These are phyloP conservation scores for Agrypnus murinus DNA, from an alignment of 2,888 invertebrate species.

Conservation along the genomic window DNA sequence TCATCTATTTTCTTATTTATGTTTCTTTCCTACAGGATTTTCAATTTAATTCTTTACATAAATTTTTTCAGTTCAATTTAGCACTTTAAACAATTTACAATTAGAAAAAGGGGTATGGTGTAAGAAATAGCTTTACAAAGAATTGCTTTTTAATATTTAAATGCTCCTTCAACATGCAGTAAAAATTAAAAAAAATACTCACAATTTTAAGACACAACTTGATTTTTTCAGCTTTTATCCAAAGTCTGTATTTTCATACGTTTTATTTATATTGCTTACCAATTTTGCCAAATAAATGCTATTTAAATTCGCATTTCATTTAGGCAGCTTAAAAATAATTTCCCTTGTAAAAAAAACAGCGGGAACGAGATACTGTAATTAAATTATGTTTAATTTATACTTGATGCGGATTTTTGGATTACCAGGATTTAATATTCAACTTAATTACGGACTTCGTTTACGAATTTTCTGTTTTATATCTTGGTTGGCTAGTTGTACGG, in stretches of 20 bases:
- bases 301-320: conserved; percentile 1
- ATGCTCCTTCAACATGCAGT: too few species aligned
- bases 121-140: too few species aligned
- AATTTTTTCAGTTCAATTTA: too few species aligned
- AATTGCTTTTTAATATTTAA: too few species aligned
- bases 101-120: too few species aligned
- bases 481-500: conserved; percentile 63
- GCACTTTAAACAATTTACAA: too few species aligned
- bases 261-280: too few species aligned
- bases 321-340: conserved; percentile 34
- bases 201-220: too few species aligned
- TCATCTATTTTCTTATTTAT: conserved; percentile 42
- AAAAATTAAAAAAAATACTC: too few species aligned
- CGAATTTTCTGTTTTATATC: conserved; percentile 61
- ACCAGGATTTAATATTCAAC: conserved; percentile 67
- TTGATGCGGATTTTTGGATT: conserved; percentile 67
- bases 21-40: conserved; percentile 3
- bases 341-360: conserved; percentile 34
- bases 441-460: conserved; percentile 66
- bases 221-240: too few species aligned
- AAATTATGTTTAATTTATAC: conserved; percentile 67
- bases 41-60: not conserved
- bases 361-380: conserved; percentile 55
- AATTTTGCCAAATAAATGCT: too few species aligned
- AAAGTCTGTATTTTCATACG: too few species aligned